A percentile compares a stretch with the other conserved stretches of the same genome.
These are phyloP conservation scores for Melanostigma gelatinosum DNA, from an alignment of 2,113 vertebrate genomes.

Conservation along the genomic window DNA sequence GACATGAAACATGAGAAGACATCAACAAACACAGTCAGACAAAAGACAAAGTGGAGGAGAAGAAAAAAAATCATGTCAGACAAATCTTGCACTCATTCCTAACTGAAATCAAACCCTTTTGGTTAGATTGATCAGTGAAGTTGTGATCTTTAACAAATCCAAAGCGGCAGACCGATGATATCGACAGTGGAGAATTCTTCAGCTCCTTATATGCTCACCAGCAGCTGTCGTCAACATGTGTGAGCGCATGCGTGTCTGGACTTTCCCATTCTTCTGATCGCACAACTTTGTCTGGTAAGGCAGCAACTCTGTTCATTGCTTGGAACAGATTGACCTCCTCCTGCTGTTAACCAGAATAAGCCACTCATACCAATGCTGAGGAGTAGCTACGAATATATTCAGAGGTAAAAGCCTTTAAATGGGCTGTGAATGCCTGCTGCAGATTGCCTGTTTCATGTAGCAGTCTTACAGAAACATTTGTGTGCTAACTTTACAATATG, in stretches of 20 bases:
- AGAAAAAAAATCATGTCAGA: not conserved
- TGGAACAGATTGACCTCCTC: not conserved
- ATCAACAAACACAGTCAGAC: not conserved
- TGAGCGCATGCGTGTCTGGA: constrained; percentile 36
- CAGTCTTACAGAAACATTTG: not conserved
- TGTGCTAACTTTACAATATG: not conserved
- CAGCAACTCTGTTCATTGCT: constrained; percentile 27
- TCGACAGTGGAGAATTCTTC: constrained; percentile 59
- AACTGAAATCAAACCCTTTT: not conserved
- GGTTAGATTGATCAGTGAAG: not conserved
- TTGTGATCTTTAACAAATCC: constrained; percentile 12
- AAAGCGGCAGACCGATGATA: constrained; percentile 15
- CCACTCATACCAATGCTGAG: not conserved
- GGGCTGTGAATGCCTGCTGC: not conserved
- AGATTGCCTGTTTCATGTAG: not conserved
- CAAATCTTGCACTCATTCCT: not conserved
- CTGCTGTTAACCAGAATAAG: constrained; percentile 2
- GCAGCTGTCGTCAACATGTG: constrained; percentile 67
- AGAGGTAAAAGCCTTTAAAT: constrained; percentile 15
- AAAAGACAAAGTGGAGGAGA: not conserved
- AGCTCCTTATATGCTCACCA: constrained; percentile 39
- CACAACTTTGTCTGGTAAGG: constrained; percentile 62
- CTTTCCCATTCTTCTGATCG: constrained; percentile 36
- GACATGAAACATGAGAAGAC: constrained; percentile 49
- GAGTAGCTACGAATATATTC: not conserved